Evolutionary conservation across 1,140 invertebrate genomes (phyloP).

Genomic region (Coelopa frigida): DNA sequence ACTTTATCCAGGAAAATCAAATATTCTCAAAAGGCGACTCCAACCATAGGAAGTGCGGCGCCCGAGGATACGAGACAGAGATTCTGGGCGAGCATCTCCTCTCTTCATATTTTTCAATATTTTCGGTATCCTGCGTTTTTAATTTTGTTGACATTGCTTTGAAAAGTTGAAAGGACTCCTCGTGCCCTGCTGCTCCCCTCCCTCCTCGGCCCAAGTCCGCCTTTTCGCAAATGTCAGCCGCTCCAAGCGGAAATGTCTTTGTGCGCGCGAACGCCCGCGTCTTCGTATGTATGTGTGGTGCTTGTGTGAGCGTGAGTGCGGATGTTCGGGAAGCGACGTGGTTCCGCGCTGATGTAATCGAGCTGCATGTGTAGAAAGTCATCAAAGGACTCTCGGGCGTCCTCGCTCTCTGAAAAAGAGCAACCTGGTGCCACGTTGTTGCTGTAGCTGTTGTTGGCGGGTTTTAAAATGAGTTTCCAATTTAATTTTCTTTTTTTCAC

Average conservation of each 20-base stretch:
- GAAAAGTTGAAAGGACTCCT: constrained; percentile 2
- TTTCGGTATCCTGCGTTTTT: not conserved
- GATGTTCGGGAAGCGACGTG: no score
- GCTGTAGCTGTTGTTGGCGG: constrained; percentile 5
- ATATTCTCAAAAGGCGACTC: no score
- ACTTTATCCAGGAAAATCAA: no score
- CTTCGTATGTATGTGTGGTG: no score
- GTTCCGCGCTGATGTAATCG: no score
- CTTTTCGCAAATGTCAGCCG: constrained; percentile 6
- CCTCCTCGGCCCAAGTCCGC: not conserved
- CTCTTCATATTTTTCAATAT: not conserved
- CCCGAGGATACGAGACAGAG: no score
- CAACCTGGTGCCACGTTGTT: constrained; percentile 11
- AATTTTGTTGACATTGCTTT: constrained; percentile 11
- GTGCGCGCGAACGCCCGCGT: no score
- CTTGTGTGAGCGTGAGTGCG: no score
- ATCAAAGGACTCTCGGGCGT: constrained; percentile 9
- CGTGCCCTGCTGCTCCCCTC: not conserved
- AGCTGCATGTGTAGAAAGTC: no score
- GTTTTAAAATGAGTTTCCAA: constrained; percentile 8
- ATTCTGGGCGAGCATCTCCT: not conserved
- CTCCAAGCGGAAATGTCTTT: not conserved
- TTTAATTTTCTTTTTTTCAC: constrained; percentile 8
- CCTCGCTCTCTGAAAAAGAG: constrained; percentile 6
- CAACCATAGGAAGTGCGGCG: no score